Conservation (phyloP, 35 echinoderm and acorn worm genomes). For the Heliocidaris erythrogramma region DNA sequence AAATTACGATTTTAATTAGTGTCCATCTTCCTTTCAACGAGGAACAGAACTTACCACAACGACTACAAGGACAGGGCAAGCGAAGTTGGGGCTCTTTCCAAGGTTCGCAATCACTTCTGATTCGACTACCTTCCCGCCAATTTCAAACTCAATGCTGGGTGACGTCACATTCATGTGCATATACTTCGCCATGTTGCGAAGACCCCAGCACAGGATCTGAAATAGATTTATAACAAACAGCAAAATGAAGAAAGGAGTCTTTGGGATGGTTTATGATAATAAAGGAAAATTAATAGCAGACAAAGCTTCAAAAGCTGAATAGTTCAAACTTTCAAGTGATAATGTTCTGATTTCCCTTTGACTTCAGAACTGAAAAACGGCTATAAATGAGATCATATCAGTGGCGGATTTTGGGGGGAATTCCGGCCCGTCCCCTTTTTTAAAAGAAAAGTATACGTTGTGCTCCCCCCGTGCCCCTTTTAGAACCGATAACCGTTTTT, state of each 20-base stretch:
- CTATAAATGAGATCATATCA: too few relatives aligned
- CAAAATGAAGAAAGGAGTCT: neutral
- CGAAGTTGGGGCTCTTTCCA: conserved; percentile 65
- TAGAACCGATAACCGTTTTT: too few relatives aligned
- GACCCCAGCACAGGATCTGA: conserved; percentile 77
- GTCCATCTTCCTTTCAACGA: too few relatives aligned
- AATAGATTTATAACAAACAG: neutral
- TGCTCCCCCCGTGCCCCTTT: too few relatives aligned
- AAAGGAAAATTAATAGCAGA: neutral
- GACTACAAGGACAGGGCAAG: conserved; percentile 56
- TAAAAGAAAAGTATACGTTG: too few relatives aligned
- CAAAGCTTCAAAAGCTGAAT: neutral
- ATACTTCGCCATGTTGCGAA: conserved; percentile 84
- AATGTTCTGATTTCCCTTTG: too few relatives aligned
- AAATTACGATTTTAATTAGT: too few relatives aligned
- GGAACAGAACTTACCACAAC: conserved; percentile 60
- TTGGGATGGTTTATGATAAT: neutral
- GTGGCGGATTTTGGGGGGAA: too few relatives aligned
- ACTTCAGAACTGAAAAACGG: too few relatives aligned
- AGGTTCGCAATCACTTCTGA: conserved; percentile 59
- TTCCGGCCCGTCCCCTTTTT: too few relatives aligned
- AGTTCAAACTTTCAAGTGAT: too few relatives aligned
- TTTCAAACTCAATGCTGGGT: conserved; percentile 86
- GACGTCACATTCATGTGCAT: conserved; percentile 62
- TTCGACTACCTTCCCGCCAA: conserved; percentile 78